A percentile compares a stretch with the other conserved stretches of the same genome.
Conservation (phyloP, 2,797 vertebrate genomes). For the Psittacula echo region DNA sequence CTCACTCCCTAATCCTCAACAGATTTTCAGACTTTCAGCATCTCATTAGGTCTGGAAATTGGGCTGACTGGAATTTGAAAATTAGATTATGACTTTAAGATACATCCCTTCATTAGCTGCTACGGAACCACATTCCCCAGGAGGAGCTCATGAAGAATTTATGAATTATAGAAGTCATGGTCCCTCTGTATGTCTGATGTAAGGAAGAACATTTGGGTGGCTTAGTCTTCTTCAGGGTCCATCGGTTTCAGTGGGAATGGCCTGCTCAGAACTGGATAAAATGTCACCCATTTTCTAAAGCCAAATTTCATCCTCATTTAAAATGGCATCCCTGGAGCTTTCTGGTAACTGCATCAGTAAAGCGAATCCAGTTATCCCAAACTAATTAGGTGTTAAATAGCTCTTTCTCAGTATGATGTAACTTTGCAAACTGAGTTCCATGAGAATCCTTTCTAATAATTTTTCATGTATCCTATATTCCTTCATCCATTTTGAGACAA, state of each 20-base stretch:
- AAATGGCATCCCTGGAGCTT: neutral
- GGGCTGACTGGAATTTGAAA: conserved; percentile 21
- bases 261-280: neutral
- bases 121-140: neutral
- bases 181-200: neutral
- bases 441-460: neutral
- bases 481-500: neutral
- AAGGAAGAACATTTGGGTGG: neutral
- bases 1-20: conserved; percentile 33
- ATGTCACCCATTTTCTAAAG: neutral
- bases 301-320: neutral
- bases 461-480: neutral
- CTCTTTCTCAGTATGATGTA: neutral
- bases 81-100: conserved; percentile 59
- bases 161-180: neutral
- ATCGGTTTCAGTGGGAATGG: neutral
- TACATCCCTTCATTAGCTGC: conserved; percentile 37
- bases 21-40: conserved; percentile 49
- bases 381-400: neutral
- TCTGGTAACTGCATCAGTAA: neutral
- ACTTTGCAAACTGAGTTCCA: neutral
- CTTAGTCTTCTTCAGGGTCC: neutral
- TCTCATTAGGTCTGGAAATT: conserved; percentile 52
- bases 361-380: neutral
- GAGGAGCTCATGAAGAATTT: neutral